phyloP scores from a whole-genome alignment of 2,888 invertebrate species.

The Amblyjoppa fuscipennis region DNA sequence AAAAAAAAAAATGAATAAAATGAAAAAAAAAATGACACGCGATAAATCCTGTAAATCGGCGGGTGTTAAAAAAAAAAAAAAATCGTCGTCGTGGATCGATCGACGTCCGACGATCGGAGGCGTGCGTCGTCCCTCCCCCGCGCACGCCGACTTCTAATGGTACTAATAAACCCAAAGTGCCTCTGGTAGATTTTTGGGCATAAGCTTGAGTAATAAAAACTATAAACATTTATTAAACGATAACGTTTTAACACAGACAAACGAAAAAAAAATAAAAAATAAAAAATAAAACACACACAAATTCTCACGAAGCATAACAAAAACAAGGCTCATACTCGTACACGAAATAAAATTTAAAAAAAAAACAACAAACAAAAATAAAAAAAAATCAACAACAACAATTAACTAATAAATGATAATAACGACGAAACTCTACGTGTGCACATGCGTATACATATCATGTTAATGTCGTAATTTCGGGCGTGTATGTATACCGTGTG shows the following conservation, averaged over 20 bases:
- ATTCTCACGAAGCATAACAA: slow-evolving; percentile 5
- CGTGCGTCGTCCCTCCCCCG: slow-evolving; percentile 78
- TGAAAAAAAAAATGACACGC: slow-evolving; percentile 27
- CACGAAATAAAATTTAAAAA: slow-evolving; percentile 6
- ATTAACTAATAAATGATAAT: slow-evolving; percentile 72
- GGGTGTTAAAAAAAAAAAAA: slow-evolving; percentile 38
- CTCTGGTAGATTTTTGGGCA: slow-evolving; percentile 85
- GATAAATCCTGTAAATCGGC: slow-evolving; percentile 56
- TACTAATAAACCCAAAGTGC: slow-evolving; percentile 85
- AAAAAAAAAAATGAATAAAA: slow-evolving; percentile 37
- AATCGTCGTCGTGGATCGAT: slow-evolving; percentile 64
- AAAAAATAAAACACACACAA: slow-evolving; percentile 41
- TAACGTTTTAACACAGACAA: slow-evolving; percentile 60
- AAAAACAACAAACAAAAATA: slow-evolving; percentile 26
- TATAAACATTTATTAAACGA: slow-evolving; percentile 76
- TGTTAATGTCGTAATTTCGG: slow-evolving; percentile 74
- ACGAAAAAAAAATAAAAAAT: slow-evolving; percentile 51
- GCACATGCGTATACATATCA: slow-evolving; percentile 77
- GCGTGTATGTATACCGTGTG: slow-evolving; percentile 79
- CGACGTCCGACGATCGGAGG: slow-evolving; percentile 67
- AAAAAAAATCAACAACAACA: slow-evolving; percentile 54
- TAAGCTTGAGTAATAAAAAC: slow-evolving; percentile 84
- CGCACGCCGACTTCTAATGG: slow-evolving; percentile 84
- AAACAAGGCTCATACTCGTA: slow-evolving; percentile 1
- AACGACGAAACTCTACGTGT: slow-evolving; percentile 75